Conservation (phyloP, 1,140 invertebrate species). For the Coelopa frigida region DNA sequence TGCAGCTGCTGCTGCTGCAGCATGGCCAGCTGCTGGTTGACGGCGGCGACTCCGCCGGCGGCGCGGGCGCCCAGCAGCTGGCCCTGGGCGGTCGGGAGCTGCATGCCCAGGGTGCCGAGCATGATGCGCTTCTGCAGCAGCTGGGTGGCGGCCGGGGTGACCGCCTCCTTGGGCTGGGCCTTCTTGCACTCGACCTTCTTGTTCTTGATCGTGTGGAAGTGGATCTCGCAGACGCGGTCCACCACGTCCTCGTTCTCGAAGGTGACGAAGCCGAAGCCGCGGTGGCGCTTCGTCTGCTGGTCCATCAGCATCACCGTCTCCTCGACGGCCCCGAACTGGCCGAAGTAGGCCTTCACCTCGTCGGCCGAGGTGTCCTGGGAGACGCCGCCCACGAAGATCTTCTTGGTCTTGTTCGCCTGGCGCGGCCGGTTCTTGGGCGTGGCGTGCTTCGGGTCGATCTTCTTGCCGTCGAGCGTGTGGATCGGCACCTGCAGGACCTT, state of each 20-base stretch:
- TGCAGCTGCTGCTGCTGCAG: conserved; percentile 44
- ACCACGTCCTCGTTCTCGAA: conserved; percentile 88
- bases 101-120: conserved; percentile 59
- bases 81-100: conserved; percentile 48
- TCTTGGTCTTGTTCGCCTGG: conserved; percentile 79
- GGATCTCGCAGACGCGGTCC: conserved; percentile 84
- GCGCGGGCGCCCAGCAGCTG: conserved; percentile 45
- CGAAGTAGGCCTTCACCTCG: conserved; percentile 86
- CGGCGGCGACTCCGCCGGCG: conserved; percentile 50
- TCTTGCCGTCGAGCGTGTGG: conserved; percentile 89
- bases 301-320: conserved; percentile 93
- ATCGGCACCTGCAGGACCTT: conserved; percentile 83
- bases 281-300: conserved; percentile 84
- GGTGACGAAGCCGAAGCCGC: conserved; percentile 87
- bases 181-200: conserved; percentile 92
- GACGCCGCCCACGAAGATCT: conserved; percentile 87
- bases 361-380: conserved; percentile 86
- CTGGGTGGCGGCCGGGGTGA: conserved; percentile 61
- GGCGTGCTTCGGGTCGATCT: conserved; percentile 89
- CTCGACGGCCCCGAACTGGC: conserved; percentile 84
- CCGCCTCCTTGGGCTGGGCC: conserved; percentile 85
- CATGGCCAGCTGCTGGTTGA: conserved; percentile 54
- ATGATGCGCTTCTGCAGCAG: conserved; percentile 67
- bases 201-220: conserved; percentile 89
- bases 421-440: conserved; percentile 85